Conservation (phyloP, 1,140 invertebrate species). For the Atta cephalotes region DNA sequence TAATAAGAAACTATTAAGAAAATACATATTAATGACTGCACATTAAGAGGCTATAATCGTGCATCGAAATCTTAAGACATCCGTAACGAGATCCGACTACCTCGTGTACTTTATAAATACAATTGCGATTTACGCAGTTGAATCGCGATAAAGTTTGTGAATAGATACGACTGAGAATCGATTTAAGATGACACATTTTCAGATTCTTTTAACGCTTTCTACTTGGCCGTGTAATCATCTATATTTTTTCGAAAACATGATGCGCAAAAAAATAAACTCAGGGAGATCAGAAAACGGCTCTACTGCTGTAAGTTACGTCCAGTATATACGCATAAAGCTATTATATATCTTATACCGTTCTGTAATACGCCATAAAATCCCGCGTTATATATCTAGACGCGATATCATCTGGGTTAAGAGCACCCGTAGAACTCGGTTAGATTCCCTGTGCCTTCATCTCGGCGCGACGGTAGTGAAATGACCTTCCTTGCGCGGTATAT, state of each 20-base stretch:
- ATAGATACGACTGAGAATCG: conserved; percentile 10
- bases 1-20: conserved; percentile 27
- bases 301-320: conserved; percentile 78
- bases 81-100: conserved; percentile 5
- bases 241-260: background rate
- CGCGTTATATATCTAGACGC: conserved; percentile 81
- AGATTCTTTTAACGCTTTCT: conserved; percentile 46
- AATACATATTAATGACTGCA: background rate
- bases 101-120: conserved; percentile 7
- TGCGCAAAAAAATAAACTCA: conserved; percentile 78
- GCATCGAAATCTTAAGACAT: background rate
- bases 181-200: conserved; percentile 44
- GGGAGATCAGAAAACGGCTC: conserved; percentile 75
- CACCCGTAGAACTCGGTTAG: conserved; percentile 76
- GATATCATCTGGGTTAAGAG: conserved; percentile 83
- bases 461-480: conserved; percentile 61
- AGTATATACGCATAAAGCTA: conserved; percentile 80
- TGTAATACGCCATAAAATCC: conserved; percentile 82
- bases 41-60: conserved; percentile 6
- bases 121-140: background rate
- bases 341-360: conserved; percentile 81
- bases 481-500: conserved; percentile 62
- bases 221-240: background rate
- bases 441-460: conserved; percentile 62
- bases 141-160: conserved; percentile 41